Evolutionary conservation across 2,888 invertebrate species (phyloP).

Genomic region (Deroplatys truncata): DNA sequence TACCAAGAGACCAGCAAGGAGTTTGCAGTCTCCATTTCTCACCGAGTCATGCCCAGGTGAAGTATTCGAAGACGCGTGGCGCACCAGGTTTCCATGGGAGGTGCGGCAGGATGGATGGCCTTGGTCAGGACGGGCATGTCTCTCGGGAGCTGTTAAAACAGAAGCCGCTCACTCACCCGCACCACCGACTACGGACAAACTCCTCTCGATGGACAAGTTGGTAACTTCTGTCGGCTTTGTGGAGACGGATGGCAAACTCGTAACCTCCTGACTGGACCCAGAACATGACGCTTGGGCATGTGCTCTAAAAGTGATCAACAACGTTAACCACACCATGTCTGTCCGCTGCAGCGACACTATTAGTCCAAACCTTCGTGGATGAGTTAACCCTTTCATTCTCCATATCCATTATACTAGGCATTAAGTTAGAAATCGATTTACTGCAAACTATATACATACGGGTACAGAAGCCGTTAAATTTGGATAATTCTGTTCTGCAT

Average conservation of each 20-base stretch:
- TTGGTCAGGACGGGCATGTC: background rate
- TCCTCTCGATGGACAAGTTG: background rate
- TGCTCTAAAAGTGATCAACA: background rate
- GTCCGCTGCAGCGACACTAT: too few relatives aligned
- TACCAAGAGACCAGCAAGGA: background rate
- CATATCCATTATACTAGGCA: too few relatives aligned
- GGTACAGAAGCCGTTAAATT: too few relatives aligned
- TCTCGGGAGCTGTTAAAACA: background rate
- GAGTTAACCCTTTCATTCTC: too few relatives aligned
- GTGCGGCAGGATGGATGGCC: background rate
- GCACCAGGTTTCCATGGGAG: background rate
- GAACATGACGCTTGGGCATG: background rate
- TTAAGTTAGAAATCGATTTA: too few relatives aligned
- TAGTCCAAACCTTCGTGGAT: too few relatives aligned
- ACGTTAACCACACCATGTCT: too few relatives aligned
- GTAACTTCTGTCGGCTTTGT: background rate
- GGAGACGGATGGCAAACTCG: background rate
- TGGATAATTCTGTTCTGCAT: too few relatives aligned
- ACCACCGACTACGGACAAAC: background rate
- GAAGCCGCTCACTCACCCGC: background rate
- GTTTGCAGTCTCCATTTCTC: background rate
- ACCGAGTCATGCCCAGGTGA: background rate
- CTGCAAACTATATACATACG: too few relatives aligned
- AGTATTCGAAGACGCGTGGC: background rate
- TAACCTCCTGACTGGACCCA: background rate